A percentile compares a stretch with the other conserved stretches of the same genome.
Conservation (phyloP, 1,140 invertebrate genomes). For the Ceratoteleas bidentatus region DNA sequence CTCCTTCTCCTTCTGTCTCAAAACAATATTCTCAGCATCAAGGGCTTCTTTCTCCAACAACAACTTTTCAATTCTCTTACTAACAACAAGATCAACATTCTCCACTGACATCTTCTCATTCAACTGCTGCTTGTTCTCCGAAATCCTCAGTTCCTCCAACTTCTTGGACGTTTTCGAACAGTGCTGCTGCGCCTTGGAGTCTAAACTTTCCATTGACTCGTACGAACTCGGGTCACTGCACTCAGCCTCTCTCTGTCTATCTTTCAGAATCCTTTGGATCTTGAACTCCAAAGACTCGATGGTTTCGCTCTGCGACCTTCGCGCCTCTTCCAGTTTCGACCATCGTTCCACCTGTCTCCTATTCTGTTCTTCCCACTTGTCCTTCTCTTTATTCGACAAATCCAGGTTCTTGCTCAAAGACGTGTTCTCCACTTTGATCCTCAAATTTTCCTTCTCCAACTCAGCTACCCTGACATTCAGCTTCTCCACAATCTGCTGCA, state of each 20-base stretch:
- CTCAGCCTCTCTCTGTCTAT: constrained; percentile 22
- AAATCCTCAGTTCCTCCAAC: constrained; percentile 37
- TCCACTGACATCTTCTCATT: constrained; percentile 68
- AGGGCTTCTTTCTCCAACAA: constrained; percentile 50
- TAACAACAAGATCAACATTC: constrained; percentile 54
- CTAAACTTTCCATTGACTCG: constrained; percentile 21
- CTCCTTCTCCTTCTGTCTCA: constrained; percentile 68
- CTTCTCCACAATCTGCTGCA: constrained; percentile 17
- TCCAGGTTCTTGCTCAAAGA: constrained; percentile 2
- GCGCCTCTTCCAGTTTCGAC: constrained; percentile 10
- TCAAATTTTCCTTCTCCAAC: constrained; percentile 13
- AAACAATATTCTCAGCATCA: constrained; percentile 38
- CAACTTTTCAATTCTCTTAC: constrained; percentile 38
- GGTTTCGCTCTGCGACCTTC: constrained; percentile 20
- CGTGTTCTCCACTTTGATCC: constrained; percentile 9
- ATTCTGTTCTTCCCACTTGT: constrained; percentile 17
- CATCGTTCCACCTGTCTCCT: background rate
- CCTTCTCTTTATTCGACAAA: constrained; percentile 15
- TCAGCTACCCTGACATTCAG: constrained; percentile 9
- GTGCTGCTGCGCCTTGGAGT: constrained; percentile 25
- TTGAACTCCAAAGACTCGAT: constrained; percentile 30
- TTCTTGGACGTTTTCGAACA: constrained; percentile 40
- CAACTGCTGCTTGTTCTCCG: constrained; percentile 45
- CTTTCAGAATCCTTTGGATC: constrained; percentile 10
- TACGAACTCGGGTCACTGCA: constrained; percentile 11